Evolutionary conservation across 2,888 invertebrate species (phyloP), one percentile per base, ranked within the genome.

Genomic region (Luffia ferchaultella): DNA sequence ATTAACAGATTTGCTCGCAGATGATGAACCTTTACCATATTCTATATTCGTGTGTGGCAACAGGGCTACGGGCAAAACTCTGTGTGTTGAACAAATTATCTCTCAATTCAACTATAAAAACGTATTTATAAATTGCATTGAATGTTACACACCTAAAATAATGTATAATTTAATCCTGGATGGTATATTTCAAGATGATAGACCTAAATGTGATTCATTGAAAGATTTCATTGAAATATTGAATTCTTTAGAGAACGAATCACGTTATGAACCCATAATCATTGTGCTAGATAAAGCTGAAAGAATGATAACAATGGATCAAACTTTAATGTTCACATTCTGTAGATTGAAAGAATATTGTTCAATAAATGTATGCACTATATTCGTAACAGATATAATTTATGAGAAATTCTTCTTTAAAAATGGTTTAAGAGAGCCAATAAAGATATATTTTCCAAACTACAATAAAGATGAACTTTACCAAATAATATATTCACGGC

Each of bases 201-300:
- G n/a, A n/a, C n/a, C n/a, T 40, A 89, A 86, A 66, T 90, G 91
- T 62, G 92, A 92, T 57, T 87, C 87, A 52, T 72, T 92, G 60
- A 85, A 89, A 65, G 90, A 91, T 56, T 89, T 93, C 60, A 75
- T 90, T 15, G 74, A 72, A 20, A 63, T 69, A 47, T 65, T 92
- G 7, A 76, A 76, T 55, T 57, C 58, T 7, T 59, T 85, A 20
- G 67, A 72, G 2, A 60, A 60, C 1, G 55, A 63, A 15, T 54
- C 63, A 17, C 58, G 57, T 19, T 67, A 73, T 49, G 67, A 79
- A 47, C 86, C 87, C 3, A 85, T 88, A 17, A 78, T 92, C 41
- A 77, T 93, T 56, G 87, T 93, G 18, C 82, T 96, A 46, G 95
- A 96, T 65, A 91, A 92, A 69, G 92, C 93, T 20, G 95, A 96